A percentile compares a stretch with the other conserved stretches of the same genome.
Conservation (phyloP, 2,888 invertebrate species). For the Orthosia incerta region DNA sequence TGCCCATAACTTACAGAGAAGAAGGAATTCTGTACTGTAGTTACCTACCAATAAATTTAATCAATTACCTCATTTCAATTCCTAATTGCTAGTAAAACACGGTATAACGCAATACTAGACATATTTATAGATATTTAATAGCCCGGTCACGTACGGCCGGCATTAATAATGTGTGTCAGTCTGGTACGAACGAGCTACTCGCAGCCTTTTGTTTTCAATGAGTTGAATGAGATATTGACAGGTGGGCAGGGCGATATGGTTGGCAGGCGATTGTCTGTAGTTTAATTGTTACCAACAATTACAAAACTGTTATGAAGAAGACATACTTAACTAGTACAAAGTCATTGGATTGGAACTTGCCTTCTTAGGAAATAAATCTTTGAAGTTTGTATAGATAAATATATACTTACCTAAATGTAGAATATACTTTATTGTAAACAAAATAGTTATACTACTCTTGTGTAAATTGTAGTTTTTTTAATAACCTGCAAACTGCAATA, state of each 20-base stretch:
- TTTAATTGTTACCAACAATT: conserved; percentile 6
- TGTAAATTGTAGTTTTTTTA: too few species aligned
- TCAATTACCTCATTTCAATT: conserved; percentile 40
- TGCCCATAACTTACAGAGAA: background rate
- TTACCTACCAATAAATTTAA: background rate
- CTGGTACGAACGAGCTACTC: background rate
- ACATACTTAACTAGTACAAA: too few species aligned
- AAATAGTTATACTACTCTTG: too few species aligned
- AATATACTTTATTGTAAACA: too few species aligned
- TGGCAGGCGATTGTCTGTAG: conserved; percentile 7
- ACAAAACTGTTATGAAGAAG: conserved; percentile 5
- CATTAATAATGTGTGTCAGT: conserved; percentile 35
- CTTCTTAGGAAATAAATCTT: too few species aligned
- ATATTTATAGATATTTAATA: conserved; percentile 52
- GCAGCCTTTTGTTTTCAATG: conserved; percentile 52
- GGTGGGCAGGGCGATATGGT: conserved; percentile 29
- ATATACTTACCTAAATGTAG: too few species aligned
- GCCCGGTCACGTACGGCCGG: conserved; percentile 52
- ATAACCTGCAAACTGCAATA: too few species aligned
- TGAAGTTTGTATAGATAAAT: too few species aligned
- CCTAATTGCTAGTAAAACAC: conserved; percentile 25
- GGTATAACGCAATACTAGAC: conserved; percentile 19
- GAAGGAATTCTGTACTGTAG: conserved; percentile 2
- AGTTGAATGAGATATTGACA: conserved; percentile 43
- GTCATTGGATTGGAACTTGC: too few species aligned